Conservation (phyloP, 2,888 invertebrate genomes). For the Noctuana brunneofusca region DNA sequence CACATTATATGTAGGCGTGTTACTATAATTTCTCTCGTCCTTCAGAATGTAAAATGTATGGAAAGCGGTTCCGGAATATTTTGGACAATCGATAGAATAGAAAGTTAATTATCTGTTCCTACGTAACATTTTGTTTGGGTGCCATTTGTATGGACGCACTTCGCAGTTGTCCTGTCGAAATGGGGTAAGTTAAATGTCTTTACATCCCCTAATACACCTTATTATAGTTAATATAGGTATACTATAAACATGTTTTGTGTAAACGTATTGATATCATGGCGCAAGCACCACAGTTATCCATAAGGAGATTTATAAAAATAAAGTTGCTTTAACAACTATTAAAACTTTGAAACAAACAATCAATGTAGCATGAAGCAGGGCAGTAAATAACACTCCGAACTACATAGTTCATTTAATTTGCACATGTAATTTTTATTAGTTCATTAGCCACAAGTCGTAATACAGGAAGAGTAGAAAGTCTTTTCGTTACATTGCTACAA, state of each 20-base stretch:
- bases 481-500: constrained; percentile 19
- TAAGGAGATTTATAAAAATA: too few species aligned
- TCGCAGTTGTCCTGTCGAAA: background rate
- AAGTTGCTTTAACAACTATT: background rate
- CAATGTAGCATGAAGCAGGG: constrained; percentile 5
- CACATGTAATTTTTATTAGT: constrained; percentile 26
- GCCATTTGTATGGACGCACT: constrained; percentile 8
- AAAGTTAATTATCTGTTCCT: constrained; percentile 62
- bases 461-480: constrained; percentile 25
- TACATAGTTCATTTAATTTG: constrained; percentile 19
- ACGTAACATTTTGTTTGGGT: constrained; percentile 35
- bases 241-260: too few species aligned
- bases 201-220: background rate
- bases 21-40: constrained; percentile 79
- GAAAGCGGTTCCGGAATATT: constrained; percentile 78
- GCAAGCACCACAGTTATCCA: too few species aligned
- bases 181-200: background rate
- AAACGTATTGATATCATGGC: too few species aligned
- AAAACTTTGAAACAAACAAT: background rate
- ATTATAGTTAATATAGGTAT: too few species aligned
- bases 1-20: constrained; percentile 61
- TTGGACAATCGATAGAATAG: constrained; percentile 73
- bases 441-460: constrained; percentile 21
- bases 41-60: constrained; percentile 70
- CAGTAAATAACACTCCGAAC: constrained; percentile 14